Percentiles rank a stretch among this genome's conserved stretches.
Evolutionary conservation across 2,797 vertebrate species (phyloP).

Genomic region (Gobio occitaniae): DNA sequence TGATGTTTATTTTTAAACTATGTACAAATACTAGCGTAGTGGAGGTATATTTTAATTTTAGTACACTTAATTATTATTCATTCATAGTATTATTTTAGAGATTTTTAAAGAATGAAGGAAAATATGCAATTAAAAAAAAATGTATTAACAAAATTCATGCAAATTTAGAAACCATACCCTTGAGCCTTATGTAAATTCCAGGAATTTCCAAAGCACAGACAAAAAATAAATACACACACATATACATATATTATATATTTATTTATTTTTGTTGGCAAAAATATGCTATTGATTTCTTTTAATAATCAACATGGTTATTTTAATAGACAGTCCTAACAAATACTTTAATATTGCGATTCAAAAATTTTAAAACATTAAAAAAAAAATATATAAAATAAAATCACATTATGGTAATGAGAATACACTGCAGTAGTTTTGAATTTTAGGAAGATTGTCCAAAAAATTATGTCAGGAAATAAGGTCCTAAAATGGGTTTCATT

Average conservation of each 20-base stretch:
- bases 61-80: not conserved
- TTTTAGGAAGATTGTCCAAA: not conserved
- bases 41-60: not conserved
- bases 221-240: too few species aligned
- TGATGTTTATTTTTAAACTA: not conserved
- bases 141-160: not conserved
- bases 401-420: not conserved
- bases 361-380: not conserved
- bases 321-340: not conserved
- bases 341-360: not conserved
- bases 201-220: too few species aligned
- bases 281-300: not conserved
- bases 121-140: not conserved
- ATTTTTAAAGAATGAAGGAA: not conserved
- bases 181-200: too few species aligned
- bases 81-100: not conserved
- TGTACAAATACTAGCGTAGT: not conserved
- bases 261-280: not conserved
- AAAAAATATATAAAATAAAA: not conserved
- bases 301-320: not conserved
- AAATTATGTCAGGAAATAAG: not conserved
- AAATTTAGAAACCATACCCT: too few species aligned
- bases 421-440: not conserved
- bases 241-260: too few species aligned
- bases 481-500: not conserved